These are phyloP conservation scores for Perithous albicinctus DNA, from an alignment of 2,888 invertebrate genomes.

Conservation along the genomic window DNA sequence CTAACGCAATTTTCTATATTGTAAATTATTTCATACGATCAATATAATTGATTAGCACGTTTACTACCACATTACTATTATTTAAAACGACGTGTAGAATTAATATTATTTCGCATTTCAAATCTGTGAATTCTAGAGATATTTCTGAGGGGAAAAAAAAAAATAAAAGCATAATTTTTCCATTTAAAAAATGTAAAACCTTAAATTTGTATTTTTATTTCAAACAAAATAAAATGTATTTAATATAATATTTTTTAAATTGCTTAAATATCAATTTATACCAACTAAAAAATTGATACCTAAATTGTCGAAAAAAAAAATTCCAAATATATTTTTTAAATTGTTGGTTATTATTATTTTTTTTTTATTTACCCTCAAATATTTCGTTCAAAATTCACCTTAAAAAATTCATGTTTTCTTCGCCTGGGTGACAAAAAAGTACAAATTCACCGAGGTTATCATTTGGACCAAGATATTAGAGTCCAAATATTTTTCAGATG, in stretches of 20 bases:
- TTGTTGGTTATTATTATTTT: background rate
- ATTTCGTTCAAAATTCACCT: background rate
- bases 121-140: background rate
- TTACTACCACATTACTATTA: background rate
- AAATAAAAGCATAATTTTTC: too few relatives aligned
- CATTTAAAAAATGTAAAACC: too few relatives aligned
- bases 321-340: too few relatives aligned
- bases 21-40: background rate
- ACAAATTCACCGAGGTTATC: background rate
- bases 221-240: too few relatives aligned
- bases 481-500: background rate
- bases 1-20: conserved; percentile 4
- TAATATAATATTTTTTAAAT: too few relatives aligned
- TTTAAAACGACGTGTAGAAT: background rate
- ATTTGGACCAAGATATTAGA: background rate
- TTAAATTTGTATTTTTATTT: too few relatives aligned
- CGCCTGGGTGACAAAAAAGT: background rate
- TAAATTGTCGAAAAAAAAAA: too few relatives aligned
- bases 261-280: background rate
- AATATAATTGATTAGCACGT: background rate
- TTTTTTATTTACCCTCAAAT: too few relatives aligned
- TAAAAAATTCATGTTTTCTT: background rate
- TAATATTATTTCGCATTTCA: background rate
- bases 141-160: too few relatives aligned
- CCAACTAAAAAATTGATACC: too few relatives aligned